phyloP scores from a whole-genome alignment of 1,140 invertebrate species.

The Belonocnema kinseyi region DNA sequence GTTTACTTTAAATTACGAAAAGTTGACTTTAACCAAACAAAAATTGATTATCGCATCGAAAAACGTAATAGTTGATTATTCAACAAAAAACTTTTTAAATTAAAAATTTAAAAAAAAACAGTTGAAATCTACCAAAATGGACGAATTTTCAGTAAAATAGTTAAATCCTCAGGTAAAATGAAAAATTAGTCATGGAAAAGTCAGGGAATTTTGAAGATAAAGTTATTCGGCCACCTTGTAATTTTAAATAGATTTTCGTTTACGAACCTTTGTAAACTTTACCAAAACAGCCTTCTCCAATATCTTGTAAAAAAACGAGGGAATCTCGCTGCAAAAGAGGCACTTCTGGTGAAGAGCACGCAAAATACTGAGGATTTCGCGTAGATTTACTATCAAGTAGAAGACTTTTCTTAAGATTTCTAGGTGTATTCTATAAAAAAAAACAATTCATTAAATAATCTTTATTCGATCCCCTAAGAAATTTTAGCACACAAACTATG shows the following conservation, averaged over 20 bases:
- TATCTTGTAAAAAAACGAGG: constrained; percentile 84
- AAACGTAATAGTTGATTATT: too few relatives aligned
- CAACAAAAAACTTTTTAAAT: too few relatives aligned
- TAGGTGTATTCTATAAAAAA: constrained; percentile 72
- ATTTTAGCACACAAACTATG: not conserved
- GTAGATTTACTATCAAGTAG: constrained; percentile 84
- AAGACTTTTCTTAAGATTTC: constrained; percentile 78
- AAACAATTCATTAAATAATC: constrained; percentile 6
- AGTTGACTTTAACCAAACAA: too few relatives aligned
- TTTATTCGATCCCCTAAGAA: not conserved
- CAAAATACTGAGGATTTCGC: constrained; percentile 86
- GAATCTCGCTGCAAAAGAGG: constrained; percentile 80
- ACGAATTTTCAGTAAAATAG: too few relatives aligned
- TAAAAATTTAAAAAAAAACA: too few relatives aligned
- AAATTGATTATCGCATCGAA: too few relatives aligned
- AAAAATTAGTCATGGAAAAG: too few relatives aligned
- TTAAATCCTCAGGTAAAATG: too few relatives aligned
- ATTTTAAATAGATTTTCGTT: constrained; percentile 48
- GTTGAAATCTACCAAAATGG: too few relatives aligned
- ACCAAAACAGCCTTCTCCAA: constrained; percentile 94
- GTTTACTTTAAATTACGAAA: too few relatives aligned
- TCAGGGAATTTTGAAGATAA: too few relatives aligned
- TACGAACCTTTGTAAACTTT: constrained; percentile 89
- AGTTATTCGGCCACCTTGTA: not conserved
- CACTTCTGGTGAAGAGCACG: constrained; percentile 77